Evolutionary conservation across 2,113 vertebrate species (phyloP).

Genomic region (Chascanopsetta lugubris): DNA sequence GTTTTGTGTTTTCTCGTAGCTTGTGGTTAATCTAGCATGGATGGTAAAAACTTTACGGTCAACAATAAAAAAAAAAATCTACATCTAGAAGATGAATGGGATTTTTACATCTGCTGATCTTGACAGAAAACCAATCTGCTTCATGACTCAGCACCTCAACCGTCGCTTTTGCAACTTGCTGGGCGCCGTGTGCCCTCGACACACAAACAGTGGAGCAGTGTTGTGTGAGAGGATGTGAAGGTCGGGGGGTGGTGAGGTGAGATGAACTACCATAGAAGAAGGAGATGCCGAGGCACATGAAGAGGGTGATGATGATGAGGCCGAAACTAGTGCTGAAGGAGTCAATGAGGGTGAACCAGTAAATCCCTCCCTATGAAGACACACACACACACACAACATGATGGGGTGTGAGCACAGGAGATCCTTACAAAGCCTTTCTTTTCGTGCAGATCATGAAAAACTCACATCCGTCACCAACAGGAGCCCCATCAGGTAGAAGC

Average conservation of each 20-base stretch:
- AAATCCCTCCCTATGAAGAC: constrained; percentile 84
- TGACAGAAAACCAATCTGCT: background rate
- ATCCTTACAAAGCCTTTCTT: background rate
- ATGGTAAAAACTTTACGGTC: too few relatives aligned
- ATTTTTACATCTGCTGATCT: too few relatives aligned
- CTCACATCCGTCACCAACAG: constrained; percentile 83
- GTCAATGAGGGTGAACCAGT: constrained; percentile 88
- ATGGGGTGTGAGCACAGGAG: constrained; percentile 22
- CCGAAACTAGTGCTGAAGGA: constrained; percentile 88
- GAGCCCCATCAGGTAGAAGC: constrained; percentile 83
- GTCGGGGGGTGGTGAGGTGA: constrained; percentile 17
- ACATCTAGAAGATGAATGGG: too few relatives aligned
- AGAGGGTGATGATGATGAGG: constrained; percentile 87
- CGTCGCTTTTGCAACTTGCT: background rate
- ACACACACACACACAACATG: constrained; percentile 27
- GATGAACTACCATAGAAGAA: constrained; percentile 83
- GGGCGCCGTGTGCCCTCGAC: too few relatives aligned
- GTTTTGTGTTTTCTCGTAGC: background rate
- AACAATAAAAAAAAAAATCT: too few relatives aligned
- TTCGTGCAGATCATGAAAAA: background rate
- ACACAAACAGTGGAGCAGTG: constrained; percentile 2
- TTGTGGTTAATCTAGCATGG: too few relatives aligned
- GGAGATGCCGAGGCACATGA: constrained; percentile 87
- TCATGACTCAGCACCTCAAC: background rate
- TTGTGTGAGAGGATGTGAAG: constrained; percentile 15